phyloP scores from a whole-genome alignment of 2,113 vertebrate genomes.

The Pimephales promelas region DNA sequence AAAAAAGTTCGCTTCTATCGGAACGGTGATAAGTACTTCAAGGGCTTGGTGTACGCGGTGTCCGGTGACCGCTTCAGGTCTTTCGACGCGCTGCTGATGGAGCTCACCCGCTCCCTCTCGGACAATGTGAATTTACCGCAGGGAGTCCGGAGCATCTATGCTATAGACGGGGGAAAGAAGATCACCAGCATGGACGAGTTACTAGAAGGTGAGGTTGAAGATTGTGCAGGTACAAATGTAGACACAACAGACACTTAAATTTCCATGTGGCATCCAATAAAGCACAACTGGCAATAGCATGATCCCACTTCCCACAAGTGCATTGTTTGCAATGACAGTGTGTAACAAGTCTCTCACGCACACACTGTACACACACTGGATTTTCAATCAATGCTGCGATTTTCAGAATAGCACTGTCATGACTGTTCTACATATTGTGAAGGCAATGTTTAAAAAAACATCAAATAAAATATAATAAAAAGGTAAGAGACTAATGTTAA shows the following conservation, averaged over 20 bases:
- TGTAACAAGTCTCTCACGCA: neutral
- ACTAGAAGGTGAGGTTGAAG: conserved; percentile 83
- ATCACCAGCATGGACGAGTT: conserved; percentile 90
- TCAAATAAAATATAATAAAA: neutral
- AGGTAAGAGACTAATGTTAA: neutral
- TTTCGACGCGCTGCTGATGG: conserved; percentile 90
- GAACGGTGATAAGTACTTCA: conserved; percentile 97
- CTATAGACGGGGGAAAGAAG: conserved; percentile 86
- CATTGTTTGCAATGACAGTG: neutral
- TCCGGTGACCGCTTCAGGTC: conserved; percentile 92
- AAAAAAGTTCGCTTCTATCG: conserved; percentile 95
- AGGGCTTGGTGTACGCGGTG: conserved; percentile 92
- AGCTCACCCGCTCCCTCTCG: conserved; percentile 92
- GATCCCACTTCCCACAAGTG: neutral
- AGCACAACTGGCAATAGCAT: neutral
- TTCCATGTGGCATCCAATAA: neutral
- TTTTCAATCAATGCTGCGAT: neutral
- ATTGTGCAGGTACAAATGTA: neutral
- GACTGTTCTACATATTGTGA: neutral
- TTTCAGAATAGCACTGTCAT: neutral
- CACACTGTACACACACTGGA: neutral
- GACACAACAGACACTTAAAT: neutral
- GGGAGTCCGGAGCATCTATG: conserved; percentile 90
- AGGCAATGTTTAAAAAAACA: neutral
- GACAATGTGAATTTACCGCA: conserved; percentile 96